A percentile compares a stretch with the other conserved stretches of the same genome.
Conservation (phyloP, 2,888 invertebrate species). For the Drosophila tanythrix region DNA sequence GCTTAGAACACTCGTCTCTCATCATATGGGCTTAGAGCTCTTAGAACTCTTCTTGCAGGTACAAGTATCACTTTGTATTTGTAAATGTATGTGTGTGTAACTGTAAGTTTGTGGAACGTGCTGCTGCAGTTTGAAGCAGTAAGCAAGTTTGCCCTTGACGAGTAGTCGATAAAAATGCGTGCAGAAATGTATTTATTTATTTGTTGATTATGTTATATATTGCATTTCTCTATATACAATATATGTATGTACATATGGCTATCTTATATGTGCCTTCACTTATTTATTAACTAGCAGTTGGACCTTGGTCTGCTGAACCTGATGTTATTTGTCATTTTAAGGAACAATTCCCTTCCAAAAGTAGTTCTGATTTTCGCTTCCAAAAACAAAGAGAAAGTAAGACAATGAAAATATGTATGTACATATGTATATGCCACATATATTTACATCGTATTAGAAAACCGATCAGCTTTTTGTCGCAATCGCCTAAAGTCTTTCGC, state of each 20-base stretch:
- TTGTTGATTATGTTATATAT: background rate
- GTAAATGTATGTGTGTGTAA: conserved; percentile 9
- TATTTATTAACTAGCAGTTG: background rate
- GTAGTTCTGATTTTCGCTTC: background rate
- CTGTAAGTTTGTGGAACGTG: conserved; percentile 29
- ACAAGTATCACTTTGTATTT: background rate
- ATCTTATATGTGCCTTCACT: background rate
- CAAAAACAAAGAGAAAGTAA: background rate
- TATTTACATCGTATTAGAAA: background rate
- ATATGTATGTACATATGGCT: background rate
- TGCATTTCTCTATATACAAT: background rate
- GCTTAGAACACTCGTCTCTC: background rate
- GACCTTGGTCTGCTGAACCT: background rate
- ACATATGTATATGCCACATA: background rate
- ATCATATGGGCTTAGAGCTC: background rate
- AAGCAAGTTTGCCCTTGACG: conserved; percentile 15
- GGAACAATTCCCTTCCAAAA: background rate
- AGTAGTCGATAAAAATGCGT: background rate
- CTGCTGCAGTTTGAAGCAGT: conserved; percentile 25
- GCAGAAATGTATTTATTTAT: conserved; percentile 9
- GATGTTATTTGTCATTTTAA: background rate
- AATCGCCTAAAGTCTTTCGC: background rate
- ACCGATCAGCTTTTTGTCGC: background rate
- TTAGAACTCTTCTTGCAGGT: conserved; percentile 8
- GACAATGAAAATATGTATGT: background rate